These are phyloP conservation scores for Catocala fraxini DNA, from an alignment of 2,888 invertebrate genomes.

Conservation along the genomic window DNA sequence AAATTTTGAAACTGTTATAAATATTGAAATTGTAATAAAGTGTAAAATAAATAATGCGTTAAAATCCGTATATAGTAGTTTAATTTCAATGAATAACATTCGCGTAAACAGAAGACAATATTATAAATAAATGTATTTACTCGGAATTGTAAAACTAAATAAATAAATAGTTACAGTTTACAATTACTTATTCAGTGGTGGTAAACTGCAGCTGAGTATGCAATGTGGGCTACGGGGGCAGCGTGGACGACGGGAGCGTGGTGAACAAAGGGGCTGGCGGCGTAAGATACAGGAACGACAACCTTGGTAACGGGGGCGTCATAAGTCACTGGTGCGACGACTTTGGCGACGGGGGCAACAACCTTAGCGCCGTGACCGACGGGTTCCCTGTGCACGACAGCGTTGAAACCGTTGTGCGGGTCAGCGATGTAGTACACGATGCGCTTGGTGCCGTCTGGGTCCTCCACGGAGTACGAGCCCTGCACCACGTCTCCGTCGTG, in stretches of 20 bases:
- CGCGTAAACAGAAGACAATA: too few relatives aligned
- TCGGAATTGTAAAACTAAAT: background rate
- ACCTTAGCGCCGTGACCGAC: background rate
- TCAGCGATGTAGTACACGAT: conserved; percentile 68
- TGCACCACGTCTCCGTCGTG: conserved; percentile 85
- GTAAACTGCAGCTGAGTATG: conserved; percentile 61
- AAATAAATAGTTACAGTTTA: conserved; percentile 1
- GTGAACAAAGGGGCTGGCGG: conserved; percentile 51
- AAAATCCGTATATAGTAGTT: too few relatives aligned
- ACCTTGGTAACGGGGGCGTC: conserved; percentile 62
- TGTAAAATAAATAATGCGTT: too few relatives aligned
- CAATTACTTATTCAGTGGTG: conserved; percentile 76
- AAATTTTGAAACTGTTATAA: too few relatives aligned
- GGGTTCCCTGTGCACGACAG: conserved; percentile 48
- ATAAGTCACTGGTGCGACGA: conserved; percentile 43
- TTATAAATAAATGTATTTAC: too few relatives aligned
- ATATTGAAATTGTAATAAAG: too few relatives aligned
- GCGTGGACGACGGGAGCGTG: conserved; percentile 25
- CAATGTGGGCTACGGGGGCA: conserved; percentile 3
- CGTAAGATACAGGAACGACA: conserved; percentile 49
- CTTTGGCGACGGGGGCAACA: conserved; percentile 42
- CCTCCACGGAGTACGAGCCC: conserved; percentile 84
- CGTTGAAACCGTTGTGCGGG: conserved; percentile 79
- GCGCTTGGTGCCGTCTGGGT: conserved; percentile 84
- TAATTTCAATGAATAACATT: too few relatives aligned